Base-by-base conservation (phyloP, 2,797 vertebrate genomes). In the Moxostoma hubbsi region DNA sequence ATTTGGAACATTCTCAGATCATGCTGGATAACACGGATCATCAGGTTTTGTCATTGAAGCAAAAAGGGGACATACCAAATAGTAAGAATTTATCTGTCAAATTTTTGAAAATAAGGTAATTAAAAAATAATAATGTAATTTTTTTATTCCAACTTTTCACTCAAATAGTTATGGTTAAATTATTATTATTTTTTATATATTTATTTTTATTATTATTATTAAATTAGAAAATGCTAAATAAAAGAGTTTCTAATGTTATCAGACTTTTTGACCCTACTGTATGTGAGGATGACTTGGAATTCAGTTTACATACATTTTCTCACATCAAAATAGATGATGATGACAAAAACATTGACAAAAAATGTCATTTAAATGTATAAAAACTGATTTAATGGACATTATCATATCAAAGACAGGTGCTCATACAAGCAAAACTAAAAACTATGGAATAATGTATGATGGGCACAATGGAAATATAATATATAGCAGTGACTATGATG, bases 391-490 rank as follows among this genome's bases (percentile, higher is more conserved):
- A 9, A 58, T 58, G 8, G 15, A 55, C 36, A 75, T 36, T 36
- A 13, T 65, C 15, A 65, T 43, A 18, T 6, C 6, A 45, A 8
- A 3, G 2, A 76, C 36, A 50, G 49, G 36, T 72, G 55, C 55
- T 55, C 24, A 69, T 59, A 49, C 55, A 36, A 57, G 53, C 73
- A 75, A 53, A 49, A 65, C 24, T 47, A 9, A 75, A 65, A 58
- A 36, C 0, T 4, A 4, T 36, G 36, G 4, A 3, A 36, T 36
- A 36, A 75, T 0, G 1, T 5, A 49, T 15, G 53, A n/a, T 9
- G 47, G 9, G 43, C 11, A 55, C 11, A 46, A 65, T 1, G 0
- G 7, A n/a, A 6, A 13, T 4, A 18, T 15, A 43, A 36, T 55
- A 43, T 47, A 49, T 43, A 50, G 43, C 46, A 67, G 53, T 67